A percentile compares a stretch with the other conserved stretches of the same genome.
Evolutionary conservation across 2,113 vertebrate genomes (phyloP).

Genomic region (Esox niger): DNA sequence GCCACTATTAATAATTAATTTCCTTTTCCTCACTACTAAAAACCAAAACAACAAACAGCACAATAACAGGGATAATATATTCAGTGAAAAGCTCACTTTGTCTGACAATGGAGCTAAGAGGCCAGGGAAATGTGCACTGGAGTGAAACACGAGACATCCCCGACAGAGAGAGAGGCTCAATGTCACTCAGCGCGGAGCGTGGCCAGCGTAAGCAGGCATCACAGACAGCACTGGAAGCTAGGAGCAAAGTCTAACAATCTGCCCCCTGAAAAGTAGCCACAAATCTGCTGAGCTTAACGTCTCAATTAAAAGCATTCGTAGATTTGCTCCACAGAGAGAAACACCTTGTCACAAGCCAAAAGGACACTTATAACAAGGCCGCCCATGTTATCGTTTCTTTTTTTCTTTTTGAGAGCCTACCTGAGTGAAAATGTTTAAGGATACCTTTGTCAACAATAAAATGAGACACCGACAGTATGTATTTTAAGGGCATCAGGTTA

Average conservation of each 20-base stretch:
- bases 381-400: no score
- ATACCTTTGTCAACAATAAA: no score
- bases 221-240: neutral
- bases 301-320: neutral
- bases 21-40: constrained; percentile 61
- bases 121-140: constrained; percentile 68
- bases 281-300: neutral
- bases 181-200: constrained; percentile 59
- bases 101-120: constrained; percentile 40
- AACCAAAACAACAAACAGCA: constrained; percentile 72
- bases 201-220: constrained; percentile 7
- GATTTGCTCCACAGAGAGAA: no score
- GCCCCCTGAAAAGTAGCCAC: neutral
- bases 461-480: no score
- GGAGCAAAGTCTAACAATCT: neutral
- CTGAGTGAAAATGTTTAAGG: no score
- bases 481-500: no score
- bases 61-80: constrained; percentile 73
- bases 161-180: constrained; percentile 71
- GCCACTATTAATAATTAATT: constrained; percentile 73
- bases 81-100: constrained; percentile 69
- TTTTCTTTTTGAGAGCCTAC: neutral
- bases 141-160: constrained; percentile 72
- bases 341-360: no score
- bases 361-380: neutral